phyloP scores from a whole-genome alignment of 2,113 vertebrate genomes.

The Procavia capensis region DNA sequence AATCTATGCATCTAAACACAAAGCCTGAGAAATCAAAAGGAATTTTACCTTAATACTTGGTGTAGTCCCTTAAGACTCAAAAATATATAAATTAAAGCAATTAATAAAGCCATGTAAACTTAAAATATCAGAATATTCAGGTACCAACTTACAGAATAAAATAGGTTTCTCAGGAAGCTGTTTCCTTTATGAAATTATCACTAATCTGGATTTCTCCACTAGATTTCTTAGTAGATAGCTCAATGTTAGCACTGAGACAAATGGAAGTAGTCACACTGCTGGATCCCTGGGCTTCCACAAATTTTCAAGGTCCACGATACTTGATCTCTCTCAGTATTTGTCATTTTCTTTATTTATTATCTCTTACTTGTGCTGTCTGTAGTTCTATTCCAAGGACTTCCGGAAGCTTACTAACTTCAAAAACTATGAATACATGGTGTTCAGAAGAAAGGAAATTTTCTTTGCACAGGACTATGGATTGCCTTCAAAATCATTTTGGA shows the following conservation, averaged over 20 bases:
- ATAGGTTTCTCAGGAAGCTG: neutral
- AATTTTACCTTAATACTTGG: neutral
- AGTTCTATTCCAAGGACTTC: constrained; percentile 26
- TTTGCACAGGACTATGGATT: neutral
- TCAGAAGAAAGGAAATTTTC: neutral
- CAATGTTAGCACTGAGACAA: constrained; percentile 42
- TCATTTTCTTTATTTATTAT: neutral
- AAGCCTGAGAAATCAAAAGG: neutral
- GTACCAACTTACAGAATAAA: neutral
- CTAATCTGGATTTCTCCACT: neutral
- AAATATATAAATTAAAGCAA: neutral
- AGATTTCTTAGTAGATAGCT: neutral
- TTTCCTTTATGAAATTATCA: neutral
- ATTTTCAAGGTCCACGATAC: neutral
- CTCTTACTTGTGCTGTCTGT: neutral
- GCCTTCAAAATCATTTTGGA: neutral
- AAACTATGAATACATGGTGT: neutral
- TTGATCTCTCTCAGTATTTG: constrained; percentile 20
- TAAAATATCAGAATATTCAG: neutral
- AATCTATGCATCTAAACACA: neutral
- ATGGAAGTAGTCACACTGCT: constrained; percentile 24
- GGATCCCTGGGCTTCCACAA: neutral
- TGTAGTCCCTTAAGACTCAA: neutral
- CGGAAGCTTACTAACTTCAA: neutral
- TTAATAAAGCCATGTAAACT: neutral